Percentiles rank a stretch among this genome's conserved stretches.
Evolutionary conservation across 2,888 invertebrate species (phyloP).

Genomic region (Drosophila fungiperda): DNA sequence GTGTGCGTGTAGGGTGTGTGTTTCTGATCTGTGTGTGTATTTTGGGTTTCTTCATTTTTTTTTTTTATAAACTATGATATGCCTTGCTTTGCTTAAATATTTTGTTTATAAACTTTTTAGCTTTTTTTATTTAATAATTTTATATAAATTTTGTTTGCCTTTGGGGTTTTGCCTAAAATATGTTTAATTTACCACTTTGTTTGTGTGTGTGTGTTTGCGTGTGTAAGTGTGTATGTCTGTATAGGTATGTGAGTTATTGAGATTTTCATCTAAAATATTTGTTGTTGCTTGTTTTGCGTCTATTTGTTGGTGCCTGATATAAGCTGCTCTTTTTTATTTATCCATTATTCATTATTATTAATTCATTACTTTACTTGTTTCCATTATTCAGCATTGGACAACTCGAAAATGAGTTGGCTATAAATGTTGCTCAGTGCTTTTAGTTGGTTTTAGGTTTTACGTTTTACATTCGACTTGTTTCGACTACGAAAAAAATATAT

Average conservation of each 20-base stretch:
- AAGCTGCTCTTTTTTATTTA: slow-evolving; percentile 59
- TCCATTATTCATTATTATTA: slow-evolving; percentile 38
- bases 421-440: slow-evolving; percentile 63
- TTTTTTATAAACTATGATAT: slow-evolving; percentile 94
- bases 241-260: slow-evolving; percentile 32
- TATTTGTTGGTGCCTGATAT: slow-evolving; percentile 67
- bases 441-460: slow-evolving; percentile 49
- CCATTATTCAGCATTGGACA: slow-evolving; percentile 68
- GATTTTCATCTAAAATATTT: slow-evolving; percentile 63
- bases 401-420: slow-evolving; percentile 75
- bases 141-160: slow-evolving; percentile 67
- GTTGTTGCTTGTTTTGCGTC: slow-evolving; percentile 49
- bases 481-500: slow-evolving; percentile 53
- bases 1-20: slow-evolving; percentile 24
- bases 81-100: slow-evolving; percentile 87
- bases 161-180: slow-evolving; percentile 82
- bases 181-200: slow-evolving; percentile 58
- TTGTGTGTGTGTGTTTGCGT: slow-evolving; percentile 28
- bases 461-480: slow-evolving; percentile 45
- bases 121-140: slow-evolving; percentile 60
- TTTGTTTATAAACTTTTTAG: slow-evolving; percentile 58
- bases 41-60: slow-evolving; percentile 25
- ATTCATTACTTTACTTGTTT: slow-evolving; percentile 50
- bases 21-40: slow-evolving; percentile 18
- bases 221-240: slow-evolving; percentile 50